Percentiles rank a stretch among this genome's conserved stretches.
Conservation (phyloP, 2,797 vertebrate genomes). For the Crenichthys baileyi region DNA sequence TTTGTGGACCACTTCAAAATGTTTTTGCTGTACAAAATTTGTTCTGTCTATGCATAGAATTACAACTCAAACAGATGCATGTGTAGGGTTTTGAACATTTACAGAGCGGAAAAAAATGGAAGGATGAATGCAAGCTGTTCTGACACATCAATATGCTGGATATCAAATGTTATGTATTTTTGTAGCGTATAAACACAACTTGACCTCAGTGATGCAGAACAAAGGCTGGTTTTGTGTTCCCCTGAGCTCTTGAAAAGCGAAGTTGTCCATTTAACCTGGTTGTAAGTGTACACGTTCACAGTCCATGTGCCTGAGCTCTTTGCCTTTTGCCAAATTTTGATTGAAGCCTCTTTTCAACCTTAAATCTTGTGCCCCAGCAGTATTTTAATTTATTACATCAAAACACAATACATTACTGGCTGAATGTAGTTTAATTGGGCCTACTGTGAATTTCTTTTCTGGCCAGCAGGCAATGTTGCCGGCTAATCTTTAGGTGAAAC, state of each 20-base stretch:
- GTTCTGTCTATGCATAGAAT: background rate
- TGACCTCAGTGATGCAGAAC: constrained; percentile 41
- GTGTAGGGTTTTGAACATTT: constrained; percentile 9
- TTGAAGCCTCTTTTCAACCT: background rate
- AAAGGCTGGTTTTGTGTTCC: constrained; percentile 24
- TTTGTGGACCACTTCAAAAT: background rate
- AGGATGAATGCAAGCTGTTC: constrained; percentile 7
- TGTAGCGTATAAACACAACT: constrained; percentile 27
- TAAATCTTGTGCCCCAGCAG: background rate
- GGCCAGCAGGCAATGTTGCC: background rate
- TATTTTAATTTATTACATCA: constrained; percentile 1
- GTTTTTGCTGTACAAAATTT: background rate
- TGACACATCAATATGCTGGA: constrained; percentile 14
- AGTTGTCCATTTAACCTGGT: constrained; percentile 8
- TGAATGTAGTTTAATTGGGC: background rate
- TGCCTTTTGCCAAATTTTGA: constrained; percentile 2
- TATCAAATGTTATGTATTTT: constrained; percentile 22
- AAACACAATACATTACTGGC: background rate
- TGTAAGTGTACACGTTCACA: constrained; percentile 4
- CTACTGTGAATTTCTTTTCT: background rate
- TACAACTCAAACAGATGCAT: constrained; percentile 11
- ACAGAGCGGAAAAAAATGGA: background rate
- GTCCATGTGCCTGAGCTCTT: background rate
- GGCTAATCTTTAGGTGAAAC: background rate
- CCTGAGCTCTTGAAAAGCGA: constrained; percentile 27